Evolutionary conservation across 1,140 invertebrate genomes (phyloP), one percentile per base, ranked within the genome.

Genomic region (Trichomalopsis sarcophagae): DNA sequence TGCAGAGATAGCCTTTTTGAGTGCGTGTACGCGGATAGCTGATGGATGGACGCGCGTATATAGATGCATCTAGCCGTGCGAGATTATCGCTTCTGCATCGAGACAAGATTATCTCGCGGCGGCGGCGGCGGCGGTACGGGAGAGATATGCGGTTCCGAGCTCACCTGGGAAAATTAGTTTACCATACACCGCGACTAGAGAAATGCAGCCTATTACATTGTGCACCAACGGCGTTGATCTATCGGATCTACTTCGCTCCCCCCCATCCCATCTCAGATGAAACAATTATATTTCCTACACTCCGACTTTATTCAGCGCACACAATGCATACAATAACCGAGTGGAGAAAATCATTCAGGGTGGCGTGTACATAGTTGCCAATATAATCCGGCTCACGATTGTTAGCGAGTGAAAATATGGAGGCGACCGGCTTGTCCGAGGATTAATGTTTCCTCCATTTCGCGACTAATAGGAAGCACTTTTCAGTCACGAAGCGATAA

Each of bases 381-480:
- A 77, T 83, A 83, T 83, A 83, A 83, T 68, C 47, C 21, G 40
- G 62, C 76, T 47, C 82, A 78, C 82, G 76, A 84, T 73, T 79
- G 74, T 84, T 78, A 78, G 73, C 3, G 76, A 27, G 40, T 33
- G 62, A 75, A 84, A 77, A 76, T 81, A 81, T 77, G 79, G 74
- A 50, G 50, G 27, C 66, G 79, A 81, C 33, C 55, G 68, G n/a
- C 27, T 21, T 21, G 55, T 62, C 17, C 55, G 30, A 85, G 66
- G 79, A 85, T 85, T 85, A 85, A 85, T 85, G 84, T 74, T 75
- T 77, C 79, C 44, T 69, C n/a, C 79, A 76, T 76, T 85, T 69
- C 84, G 17, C 66, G 66, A 82, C 80, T 86, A 86, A 86, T 86
- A 86, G 81, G 68, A 86, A 86, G 84, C 84, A 82, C 73, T 85